These are phyloP conservation scores for Poeciliopsis prolifica DNA, from an alignment of 2,113 vertebrate species.

Conservation along the genomic window DNA sequence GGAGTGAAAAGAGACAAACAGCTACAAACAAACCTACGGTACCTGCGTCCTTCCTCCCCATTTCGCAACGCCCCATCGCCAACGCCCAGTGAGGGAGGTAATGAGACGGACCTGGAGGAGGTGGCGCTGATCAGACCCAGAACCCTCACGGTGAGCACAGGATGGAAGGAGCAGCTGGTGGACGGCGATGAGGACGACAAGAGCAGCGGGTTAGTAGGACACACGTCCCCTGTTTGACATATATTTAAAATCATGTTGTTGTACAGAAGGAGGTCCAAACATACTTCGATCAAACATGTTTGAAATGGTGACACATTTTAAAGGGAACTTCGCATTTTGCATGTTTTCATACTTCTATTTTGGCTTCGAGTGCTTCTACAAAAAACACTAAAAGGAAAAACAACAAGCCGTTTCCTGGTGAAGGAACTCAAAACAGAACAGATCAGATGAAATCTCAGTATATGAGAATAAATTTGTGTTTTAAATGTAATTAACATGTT, in stretches of 20 bases:
- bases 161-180: slow-evolving; percentile 72
- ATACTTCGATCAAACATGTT: background rate
- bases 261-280: background rate
- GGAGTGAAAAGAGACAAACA: slow-evolving; percentile 31
- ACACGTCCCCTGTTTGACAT: background rate
- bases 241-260: background rate
- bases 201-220: slow-evolving; percentile 66
- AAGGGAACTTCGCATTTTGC: too few relatives aligned
- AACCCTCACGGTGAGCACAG: slow-evolving; percentile 45
- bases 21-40: background rate
- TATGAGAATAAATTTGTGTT: too few relatives aligned
- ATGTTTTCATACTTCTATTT: too few relatives aligned
- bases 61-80: slow-evolving; percentile 45
- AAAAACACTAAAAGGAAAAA: too few relatives aligned
- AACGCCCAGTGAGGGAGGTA: slow-evolving; percentile 56
- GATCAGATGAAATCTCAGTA: too few relatives aligned
- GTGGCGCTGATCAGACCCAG: slow-evolving; percentile 45
- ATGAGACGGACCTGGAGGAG: slow-evolving; percentile 59
- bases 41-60: slow-evolving; percentile 29
- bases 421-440: too few relatives aligned
- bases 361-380: too few relatives aligned
- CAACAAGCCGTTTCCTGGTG: too few relatives aligned
- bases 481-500: too few relatives aligned
- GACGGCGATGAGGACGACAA: slow-evolving; percentile 69
- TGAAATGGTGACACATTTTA: too few relatives aligned